Percentiles rank a stretch among this genome's conserved stretches.
phyloP scores from a whole-genome alignment of 1,140 invertebrate genomes.

The Camponotus pennsylvanicus region DNA sequence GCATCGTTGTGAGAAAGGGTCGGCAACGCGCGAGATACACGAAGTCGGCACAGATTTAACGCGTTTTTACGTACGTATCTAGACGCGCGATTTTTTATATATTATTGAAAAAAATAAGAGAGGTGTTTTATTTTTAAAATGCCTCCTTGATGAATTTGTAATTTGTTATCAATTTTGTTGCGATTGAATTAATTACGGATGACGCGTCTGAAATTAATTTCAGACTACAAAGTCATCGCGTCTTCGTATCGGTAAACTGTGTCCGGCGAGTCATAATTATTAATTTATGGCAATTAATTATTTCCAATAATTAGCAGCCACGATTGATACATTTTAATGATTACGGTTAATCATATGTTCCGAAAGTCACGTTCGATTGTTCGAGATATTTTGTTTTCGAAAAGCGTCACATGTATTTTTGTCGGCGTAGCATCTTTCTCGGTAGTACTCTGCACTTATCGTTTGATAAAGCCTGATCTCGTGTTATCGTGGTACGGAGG shows the following conservation, averaged over 20 bases:
- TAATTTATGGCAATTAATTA: conserved; percentile 3
- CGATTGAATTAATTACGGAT: neutral
- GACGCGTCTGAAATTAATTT: neutral
- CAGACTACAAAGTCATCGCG: neutral
- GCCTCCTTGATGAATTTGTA: neutral
- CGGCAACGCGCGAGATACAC: no score
- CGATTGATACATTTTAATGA: neutral
- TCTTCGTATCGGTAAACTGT: neutral
- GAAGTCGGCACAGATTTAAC: neutral
- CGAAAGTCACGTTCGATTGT: neutral
- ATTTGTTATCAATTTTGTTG: neutral
- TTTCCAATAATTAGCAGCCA: neutral
- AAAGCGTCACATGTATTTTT: neutral
- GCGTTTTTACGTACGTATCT: neutral
- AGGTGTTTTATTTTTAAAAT: neutral
- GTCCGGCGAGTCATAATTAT: neutral
- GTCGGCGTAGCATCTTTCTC: neutral
- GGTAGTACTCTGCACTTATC: conserved; percentile 24
- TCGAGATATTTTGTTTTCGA: neutral
- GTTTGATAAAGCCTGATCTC: conserved; percentile 48
- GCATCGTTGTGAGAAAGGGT: neutral
- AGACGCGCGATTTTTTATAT: neutral
- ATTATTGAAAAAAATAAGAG: neutral
- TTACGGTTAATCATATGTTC: neutral
- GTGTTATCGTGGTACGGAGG: conserved; percentile 39